Base-by-base conservation (phyloP, 2,797 vertebrate species). In the Lepidocolaptes lacrymiger region DNA sequence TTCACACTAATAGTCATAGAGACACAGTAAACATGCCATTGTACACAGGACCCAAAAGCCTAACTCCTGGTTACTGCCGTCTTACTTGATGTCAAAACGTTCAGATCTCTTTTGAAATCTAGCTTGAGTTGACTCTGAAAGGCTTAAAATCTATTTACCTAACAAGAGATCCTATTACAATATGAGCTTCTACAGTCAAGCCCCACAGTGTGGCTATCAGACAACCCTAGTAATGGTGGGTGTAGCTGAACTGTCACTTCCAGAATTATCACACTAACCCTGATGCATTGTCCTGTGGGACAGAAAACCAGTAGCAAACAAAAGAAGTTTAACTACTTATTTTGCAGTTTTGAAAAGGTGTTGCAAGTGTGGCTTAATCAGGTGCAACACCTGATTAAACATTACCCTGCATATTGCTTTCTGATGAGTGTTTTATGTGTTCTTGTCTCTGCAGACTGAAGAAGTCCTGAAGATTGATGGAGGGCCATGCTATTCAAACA, bases 401-500 rank as follows among this genome's bases (percentile, higher is more conserved):
- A 95, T 96, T 91, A 95, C 54, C 56, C 66, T 77, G n/a, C 88
- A 64, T 83, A 89, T 77, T 89, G 90, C 61, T 96, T 93, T 85
- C 91, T 98, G 96, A 98, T 95, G 83, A 91, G 87, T 87, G 72
- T 78, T 98, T 97, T 97, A 93, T 98, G 67, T 98, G 62, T 96
- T 97, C 78, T 95, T 88, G 32, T 98, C 89, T 96, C 92, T 95
- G 84, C 97, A 99, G 99, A 98, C 98, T 98, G 97, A 98, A 98
- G 98, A 98, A 98, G 98, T 98, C 98, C 98, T 99, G 98, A 99
- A 99, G 98, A 98, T 99, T 99, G 99, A 99, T 99, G 99, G 99
- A 99, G 99, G 99, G 99, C 98, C 99, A 99, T 99, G 99, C 98
- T 99, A 98, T 99, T 99, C 98, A 99, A 99, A 99, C 99, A 99